Percentiles rank a stretch among this genome's conserved stretches.
phyloP scores from a whole-genome alignment of 2,888 invertebrate species.

The Hirudinaria manillensis region DNA sequence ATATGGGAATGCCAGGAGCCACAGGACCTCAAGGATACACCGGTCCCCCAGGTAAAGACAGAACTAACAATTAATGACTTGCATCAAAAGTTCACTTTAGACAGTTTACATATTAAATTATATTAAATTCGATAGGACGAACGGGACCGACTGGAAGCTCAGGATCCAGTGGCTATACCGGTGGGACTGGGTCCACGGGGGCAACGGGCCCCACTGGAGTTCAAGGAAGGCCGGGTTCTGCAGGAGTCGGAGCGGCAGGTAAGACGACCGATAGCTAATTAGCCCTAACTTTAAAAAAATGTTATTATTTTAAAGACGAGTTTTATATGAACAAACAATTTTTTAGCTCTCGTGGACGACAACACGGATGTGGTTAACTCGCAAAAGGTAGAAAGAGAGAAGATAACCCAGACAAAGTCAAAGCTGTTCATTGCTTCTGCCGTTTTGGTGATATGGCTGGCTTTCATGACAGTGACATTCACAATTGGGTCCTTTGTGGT shows the following conservation, averaged over 20 bases:
- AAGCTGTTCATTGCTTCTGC: conserved; percentile 21
- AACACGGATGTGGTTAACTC: background rate
- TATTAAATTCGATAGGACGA: background rate
- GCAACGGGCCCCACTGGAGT: conserved; percentile 19
- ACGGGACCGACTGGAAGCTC: conserved; percentile 11
- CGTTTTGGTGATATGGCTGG: conserved; percentile 17
- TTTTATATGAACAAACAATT: no score
- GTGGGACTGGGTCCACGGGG: conserved; percentile 26
- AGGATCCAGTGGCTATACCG: conserved; percentile 2
- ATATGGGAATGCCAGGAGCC: conserved; percentile 37
- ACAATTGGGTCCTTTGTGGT: conserved; percentile 11
- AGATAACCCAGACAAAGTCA: conserved; percentile 23
- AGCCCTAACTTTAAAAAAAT: background rate
- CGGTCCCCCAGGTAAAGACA: conserved; percentile 30
- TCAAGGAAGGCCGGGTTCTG: conserved; percentile 7
- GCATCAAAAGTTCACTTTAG: background rate
- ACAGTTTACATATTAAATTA: background rate
- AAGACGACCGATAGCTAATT: background rate
- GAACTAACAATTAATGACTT: no score
- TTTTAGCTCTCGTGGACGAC: conserved; percentile 18
- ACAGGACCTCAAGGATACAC: conserved; percentile 17
- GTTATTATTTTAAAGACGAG: no score
- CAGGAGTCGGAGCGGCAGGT: conserved; percentile 25
- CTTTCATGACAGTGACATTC: conserved; percentile 20
- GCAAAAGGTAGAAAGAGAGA: conserved; percentile 6